These are phyloP conservation scores for Agrochola macilenta DNA, from an alignment of 2,888 invertebrate genomes.

Conservation along the genomic window DNA sequence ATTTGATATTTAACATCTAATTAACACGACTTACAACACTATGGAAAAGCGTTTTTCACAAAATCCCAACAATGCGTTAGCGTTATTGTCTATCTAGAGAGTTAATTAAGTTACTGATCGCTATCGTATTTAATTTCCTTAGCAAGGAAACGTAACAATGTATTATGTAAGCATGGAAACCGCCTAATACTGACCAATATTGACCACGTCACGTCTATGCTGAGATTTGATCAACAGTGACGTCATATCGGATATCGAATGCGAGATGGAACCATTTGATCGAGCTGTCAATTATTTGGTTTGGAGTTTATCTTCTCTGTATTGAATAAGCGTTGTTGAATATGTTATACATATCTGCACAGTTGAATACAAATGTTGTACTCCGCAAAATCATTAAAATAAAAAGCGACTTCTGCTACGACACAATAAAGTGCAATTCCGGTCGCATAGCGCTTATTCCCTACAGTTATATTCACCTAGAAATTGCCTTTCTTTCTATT, in stretches of 20 bases:
- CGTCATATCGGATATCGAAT: background rate
- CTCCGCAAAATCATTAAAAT: too few relatives aligned
- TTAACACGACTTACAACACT: background rate
- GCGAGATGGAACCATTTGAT: slow-evolving; percentile 4
- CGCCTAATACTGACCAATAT: slow-evolving; percentile 16
- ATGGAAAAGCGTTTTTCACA: slow-evolving; percentile 15
- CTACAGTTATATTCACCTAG: too few relatives aligned
- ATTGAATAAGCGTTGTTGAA: background rate
- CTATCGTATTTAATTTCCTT: slow-evolving; percentile 13
- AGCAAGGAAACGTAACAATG: background rate
- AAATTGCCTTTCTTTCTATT: too few relatives aligned
- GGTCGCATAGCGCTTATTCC: too few relatives aligned
- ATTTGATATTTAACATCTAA: background rate
- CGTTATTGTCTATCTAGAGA: background rate
- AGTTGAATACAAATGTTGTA: too few relatives aligned
- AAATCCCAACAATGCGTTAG: background rate
- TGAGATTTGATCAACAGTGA: slow-evolving; percentile 22
- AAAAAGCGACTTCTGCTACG: too few relatives aligned
- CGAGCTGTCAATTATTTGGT: background rate
- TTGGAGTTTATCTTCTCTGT: background rate
- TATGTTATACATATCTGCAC: background rate
- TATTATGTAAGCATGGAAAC: slow-evolving; percentile 13
- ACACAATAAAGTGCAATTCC: too few relatives aligned
- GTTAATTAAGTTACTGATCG: background rate
- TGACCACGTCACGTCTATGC: background rate